Evolutionary conservation across 2,888 invertebrate genomes (phyloP).

Genomic region (Eubasilissa splendida): DNA sequence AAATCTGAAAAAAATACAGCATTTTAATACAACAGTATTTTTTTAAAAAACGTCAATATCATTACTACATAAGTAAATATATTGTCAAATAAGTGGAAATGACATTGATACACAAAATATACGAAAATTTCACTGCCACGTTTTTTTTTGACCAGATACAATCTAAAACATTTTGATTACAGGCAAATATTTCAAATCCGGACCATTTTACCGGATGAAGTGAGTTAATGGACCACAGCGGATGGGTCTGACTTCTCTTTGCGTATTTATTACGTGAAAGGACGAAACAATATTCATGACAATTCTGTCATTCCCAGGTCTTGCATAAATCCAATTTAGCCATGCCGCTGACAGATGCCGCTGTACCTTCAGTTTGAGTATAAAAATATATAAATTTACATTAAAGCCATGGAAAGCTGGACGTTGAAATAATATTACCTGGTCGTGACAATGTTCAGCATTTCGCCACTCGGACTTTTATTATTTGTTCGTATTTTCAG

Average conservation of each 20-base stretch:
- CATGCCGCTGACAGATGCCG: conserved; percentile 20
- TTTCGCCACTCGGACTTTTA: neutral
- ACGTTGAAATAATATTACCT: neutral
- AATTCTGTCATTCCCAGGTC: conserved; percentile 22
- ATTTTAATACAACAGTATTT: too few relatives aligned
- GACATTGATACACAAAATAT: too few relatives aligned
- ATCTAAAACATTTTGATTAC: too few relatives aligned
- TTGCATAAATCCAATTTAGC: conserved; percentile 29
- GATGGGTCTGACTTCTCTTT: neutral
- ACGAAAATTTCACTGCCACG: too few relatives aligned
- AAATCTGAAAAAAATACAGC: too few relatives aligned
- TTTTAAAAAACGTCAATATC: too few relatives aligned
- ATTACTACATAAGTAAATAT: too few relatives aligned
- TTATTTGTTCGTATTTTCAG: neutral
- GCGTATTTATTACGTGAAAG: conserved; percentile 24
- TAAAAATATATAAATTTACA: neutral
- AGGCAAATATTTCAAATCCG: too few relatives aligned
- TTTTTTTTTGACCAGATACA: too few relatives aligned
- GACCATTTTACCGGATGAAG: too few relatives aligned
- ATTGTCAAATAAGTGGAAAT: too few relatives aligned
- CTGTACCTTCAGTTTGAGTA: conserved; percentile 12
- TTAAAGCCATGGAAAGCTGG: neutral
- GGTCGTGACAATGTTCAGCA: neutral
- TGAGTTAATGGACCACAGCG: neutral
- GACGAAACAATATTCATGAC: conserved; percentile 32